Conservation (phyloP, 2,888 invertebrate species). For the Halictus ligatus region DNA sequence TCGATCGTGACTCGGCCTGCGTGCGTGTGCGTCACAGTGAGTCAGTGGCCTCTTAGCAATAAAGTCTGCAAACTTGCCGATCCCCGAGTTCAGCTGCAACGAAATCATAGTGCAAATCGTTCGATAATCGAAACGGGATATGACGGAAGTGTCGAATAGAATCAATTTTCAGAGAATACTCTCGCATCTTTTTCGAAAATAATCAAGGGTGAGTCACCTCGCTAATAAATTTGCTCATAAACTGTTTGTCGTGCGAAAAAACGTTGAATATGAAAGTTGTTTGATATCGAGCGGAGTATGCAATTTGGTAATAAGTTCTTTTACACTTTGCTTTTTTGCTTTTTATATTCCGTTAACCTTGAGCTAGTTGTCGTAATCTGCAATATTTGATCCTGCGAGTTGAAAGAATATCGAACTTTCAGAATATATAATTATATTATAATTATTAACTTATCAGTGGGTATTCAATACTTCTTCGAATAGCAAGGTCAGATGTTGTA, state of each 20-base stretch:
- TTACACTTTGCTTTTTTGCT: not conserved
- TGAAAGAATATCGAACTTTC: no score
- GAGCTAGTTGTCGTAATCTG: not conserved
- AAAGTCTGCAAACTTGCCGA: conserved; percentile 7
- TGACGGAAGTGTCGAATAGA: not conserved
- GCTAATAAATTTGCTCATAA: not conserved
- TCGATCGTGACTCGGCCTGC: conserved; percentile 8
- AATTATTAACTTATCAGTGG: no score
- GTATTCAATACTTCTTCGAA: no score
- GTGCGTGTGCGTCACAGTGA: conserved; percentile 50
- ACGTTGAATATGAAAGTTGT: no score
- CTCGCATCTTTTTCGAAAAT: not conserved
- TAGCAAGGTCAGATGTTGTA: no score
- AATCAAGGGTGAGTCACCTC: not conserved
- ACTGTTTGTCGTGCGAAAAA: not conserved
- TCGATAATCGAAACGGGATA: not conserved
- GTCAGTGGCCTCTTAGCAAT: conserved; percentile 49
- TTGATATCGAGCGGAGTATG: no score
- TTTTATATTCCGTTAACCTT: not conserved
- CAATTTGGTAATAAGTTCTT: not conserved
- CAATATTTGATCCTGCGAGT: not conserved
- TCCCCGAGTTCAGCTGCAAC: not conserved
- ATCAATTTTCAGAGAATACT: not conserved
- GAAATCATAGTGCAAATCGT: not conserved
- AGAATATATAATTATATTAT: no score